Base-by-base conservation (phyloP, 2,888 invertebrate genomes). In the Ernsta delagoae region DNA sequence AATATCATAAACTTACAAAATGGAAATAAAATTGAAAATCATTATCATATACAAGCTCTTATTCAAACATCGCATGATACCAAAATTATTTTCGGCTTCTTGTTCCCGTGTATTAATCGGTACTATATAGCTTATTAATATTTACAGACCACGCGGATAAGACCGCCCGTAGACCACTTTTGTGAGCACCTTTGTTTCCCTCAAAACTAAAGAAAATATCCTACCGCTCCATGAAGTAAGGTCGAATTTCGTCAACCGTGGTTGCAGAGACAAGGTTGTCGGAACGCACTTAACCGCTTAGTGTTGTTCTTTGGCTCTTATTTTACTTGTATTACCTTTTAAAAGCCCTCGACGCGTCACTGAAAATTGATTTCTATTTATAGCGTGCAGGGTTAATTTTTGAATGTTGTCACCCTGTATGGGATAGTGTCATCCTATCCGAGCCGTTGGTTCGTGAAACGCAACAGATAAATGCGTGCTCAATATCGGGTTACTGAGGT, bases 401-500 rank as follows among this genome's bases (percentile, higher is more conserved):
- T 57, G 57, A 12, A 62, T 74, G 72, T 11, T n/a, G 31, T 45
- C 53, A 24, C 39, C 24, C 41, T 63, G 50, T 16, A 65, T 63
- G 54, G 69, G 84, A 84, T 84, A 84, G 82, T 88, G 90, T 88
- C 87, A 92, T 86, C 84, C 84, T 85, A 91, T 88, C 86, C 88
- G 83, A 83, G 74, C 77, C 85, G 83, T 80, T 87, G 86, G 88
- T 75, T 86, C 83, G 87, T 88, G 85, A 89, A 88, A 88, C 85
- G 87, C 84, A 86, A 86, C 88, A 86, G 88, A 89, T 89, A 88
- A 88, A 89, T 88, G 88, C 87, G 83, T 86, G 83, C 80, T 78
- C 82, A 81, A 86, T 91, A 91, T 92, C 87, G 81, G 79, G 87
- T 92, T 90, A 85, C 91, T 59, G 70, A 70, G 76, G 78, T 79